Evolutionary conservation across 2,113 vertebrate species (phyloP).

Genomic region (Neogobius melanostomus): DNA sequence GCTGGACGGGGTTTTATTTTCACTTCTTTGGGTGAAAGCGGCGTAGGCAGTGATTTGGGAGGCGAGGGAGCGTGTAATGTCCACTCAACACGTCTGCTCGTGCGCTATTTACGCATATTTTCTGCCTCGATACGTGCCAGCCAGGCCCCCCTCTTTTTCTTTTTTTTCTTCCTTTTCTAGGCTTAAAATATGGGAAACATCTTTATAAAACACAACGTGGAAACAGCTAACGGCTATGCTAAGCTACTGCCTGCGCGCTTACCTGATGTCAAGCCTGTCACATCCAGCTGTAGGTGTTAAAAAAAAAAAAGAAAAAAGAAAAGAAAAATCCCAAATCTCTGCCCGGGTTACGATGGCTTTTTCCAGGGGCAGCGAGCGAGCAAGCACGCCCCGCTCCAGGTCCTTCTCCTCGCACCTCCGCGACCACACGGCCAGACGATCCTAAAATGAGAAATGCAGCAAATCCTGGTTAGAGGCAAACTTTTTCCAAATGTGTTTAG

Average conservation of each 20-base stretch:
- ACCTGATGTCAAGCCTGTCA: slow-evolving; percentile 74
- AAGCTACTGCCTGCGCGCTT: slow-evolving; percentile 58
- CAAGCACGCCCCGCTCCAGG: neutral
- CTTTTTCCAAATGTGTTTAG: slow-evolving; percentile 24
- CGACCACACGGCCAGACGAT: neutral
- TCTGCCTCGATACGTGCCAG: neutral
- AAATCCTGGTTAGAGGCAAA: slow-evolving; percentile 12
- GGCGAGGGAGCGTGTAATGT: neutral
- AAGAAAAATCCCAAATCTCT: neutral
- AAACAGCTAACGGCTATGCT: slow-evolving; percentile 53
- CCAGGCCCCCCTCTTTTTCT: no score
- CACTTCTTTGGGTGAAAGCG: slow-evolving; percentile 25
- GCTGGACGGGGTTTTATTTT: slow-evolving; percentile 2
- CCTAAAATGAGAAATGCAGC: neutral
- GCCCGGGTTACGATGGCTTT: neutral
- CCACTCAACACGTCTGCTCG: neutral
- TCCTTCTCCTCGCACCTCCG: neutral
- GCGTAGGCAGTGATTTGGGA: neutral
- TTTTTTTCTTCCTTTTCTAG: neutral
- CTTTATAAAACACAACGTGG: neutral
- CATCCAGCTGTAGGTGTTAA: slow-evolving; percentile 65
- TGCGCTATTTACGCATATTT: neutral
- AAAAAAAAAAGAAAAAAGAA: no score
- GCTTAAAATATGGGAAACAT: slow-evolving; percentile 1
- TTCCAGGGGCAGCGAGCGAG: neutral